These are phyloP conservation scores for Pimephales promelas DNA, from an alignment of 2,113 vertebrate genomes.

Conservation along the genomic window DNA sequence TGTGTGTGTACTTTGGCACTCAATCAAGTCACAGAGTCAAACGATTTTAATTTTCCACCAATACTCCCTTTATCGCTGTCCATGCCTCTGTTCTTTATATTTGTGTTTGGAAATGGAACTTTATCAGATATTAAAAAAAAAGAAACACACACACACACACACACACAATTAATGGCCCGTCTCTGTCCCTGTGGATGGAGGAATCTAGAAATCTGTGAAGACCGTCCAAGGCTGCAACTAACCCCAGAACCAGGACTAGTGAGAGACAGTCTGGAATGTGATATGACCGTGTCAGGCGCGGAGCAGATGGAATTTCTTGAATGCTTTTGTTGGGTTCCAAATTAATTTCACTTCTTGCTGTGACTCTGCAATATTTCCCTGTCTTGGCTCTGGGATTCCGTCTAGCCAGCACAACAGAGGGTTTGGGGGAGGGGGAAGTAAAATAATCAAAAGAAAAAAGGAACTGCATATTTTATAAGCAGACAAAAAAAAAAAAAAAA, in stretches of 20 bases:
- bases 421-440: constrained; percentile 64
- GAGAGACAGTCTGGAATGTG: constrained; percentile 59
- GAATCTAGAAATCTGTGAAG: constrained; percentile 51
- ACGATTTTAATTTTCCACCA: constrained; percentile 48
- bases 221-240: constrained; percentile 45
- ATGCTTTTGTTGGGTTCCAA: constrained; percentile 72
- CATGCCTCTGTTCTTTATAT: constrained; percentile 30
- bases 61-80: constrained; percentile 49
- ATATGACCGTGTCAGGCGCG: constrained; percentile 55
- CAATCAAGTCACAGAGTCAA: constrained; percentile 54
- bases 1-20: constrained; percentile 52
- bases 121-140: constrained; percentile 48
- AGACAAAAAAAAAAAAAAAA: neutral
- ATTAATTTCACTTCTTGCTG: constrained; percentile 77
- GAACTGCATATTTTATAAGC: constrained; percentile 61
- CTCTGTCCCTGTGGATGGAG: constrained; percentile 28
- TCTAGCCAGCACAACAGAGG: constrained; percentile 66
- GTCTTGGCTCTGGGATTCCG: constrained; percentile 69
- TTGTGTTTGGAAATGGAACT: constrained; percentile 49
- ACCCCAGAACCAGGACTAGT: constrained; percentile 29
- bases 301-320: constrained; percentile 69
- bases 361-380: constrained; percentile 67
- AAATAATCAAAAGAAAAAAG: constrained; percentile 52
- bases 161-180: constrained; percentile 55
- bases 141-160: constrained; percentile 42